Conservation (phyloP, 2,113 vertebrate species). For the Brachyhypopomus occidentalis region DNA sequence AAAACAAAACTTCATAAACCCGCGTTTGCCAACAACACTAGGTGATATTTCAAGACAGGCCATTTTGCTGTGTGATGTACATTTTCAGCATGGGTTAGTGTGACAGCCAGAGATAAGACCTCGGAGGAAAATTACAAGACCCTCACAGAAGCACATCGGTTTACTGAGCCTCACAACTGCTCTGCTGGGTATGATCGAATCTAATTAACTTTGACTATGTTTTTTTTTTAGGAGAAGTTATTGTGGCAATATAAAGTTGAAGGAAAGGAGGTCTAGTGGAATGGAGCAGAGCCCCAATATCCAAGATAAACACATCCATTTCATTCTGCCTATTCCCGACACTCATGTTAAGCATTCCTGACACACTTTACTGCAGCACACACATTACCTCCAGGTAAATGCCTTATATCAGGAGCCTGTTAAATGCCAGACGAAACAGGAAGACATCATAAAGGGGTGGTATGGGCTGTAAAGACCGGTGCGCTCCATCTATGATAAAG, state of each 20-base stretch:
- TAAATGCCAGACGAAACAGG: slow-evolving; percentile 17
- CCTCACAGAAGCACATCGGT: background rate
- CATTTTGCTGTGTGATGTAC: slow-evolving; percentile 13
- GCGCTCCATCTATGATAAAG: background rate
- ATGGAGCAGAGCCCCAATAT: background rate
- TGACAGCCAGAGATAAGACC: background rate
- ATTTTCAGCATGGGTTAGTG: slow-evolving; percentile 27
- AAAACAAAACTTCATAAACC: no score
- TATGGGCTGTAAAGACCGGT: background rate
- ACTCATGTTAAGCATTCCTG: slow-evolving; percentile 8
- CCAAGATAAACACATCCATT: background rate
- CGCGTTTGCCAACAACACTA: no score
- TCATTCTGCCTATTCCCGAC: background rate
- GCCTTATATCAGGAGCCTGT: slow-evolving; percentile 11
- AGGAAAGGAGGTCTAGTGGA: background rate
- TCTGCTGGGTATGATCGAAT: background rate
- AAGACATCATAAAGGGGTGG: slow-evolving; percentile 12
- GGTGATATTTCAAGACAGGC: no score
- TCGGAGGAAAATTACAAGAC: background rate
- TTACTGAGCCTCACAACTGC: background rate
- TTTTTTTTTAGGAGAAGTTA: background rate
- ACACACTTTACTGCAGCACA: background rate
- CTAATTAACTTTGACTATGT: background rate
- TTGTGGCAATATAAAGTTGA: background rate
- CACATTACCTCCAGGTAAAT: background rate